phyloP scores from a whole-genome alignment of 2,113 vertebrate species.

The Trichechus manatus region DNA sequence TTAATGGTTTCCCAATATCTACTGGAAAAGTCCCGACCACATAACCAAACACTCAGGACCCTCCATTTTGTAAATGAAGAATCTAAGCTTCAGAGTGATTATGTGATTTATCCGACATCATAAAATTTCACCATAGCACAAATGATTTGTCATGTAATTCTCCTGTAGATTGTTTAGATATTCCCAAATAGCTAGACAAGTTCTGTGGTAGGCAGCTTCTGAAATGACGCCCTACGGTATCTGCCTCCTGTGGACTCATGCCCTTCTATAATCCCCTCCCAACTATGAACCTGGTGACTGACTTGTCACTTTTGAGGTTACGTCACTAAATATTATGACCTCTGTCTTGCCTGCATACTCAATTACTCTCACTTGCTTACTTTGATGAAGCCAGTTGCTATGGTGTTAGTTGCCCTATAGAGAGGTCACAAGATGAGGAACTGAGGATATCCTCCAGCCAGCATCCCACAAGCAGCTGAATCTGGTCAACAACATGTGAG shows the following conservation, averaged over 20 bases:
- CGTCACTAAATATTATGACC: background rate
- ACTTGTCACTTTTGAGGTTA: background rate
- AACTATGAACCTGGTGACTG: no score
- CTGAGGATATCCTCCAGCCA: background rate
- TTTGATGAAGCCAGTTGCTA: background rate
- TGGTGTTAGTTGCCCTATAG: background rate
- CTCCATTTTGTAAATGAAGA: slow-evolving; percentile 21
- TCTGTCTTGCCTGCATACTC: background rate
- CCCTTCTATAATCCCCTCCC: background rate
- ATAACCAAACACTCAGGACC: background rate
- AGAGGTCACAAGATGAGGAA: background rate
- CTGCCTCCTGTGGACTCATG: background rate
- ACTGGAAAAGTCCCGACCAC: background rate
- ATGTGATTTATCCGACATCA: background rate
- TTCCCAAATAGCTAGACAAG: background rate
- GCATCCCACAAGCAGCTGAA: background rate
- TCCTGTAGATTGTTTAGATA: background rate
- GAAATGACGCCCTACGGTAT: background rate
- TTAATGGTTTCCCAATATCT: background rate
- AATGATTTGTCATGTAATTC: background rate
- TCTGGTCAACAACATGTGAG: background rate
- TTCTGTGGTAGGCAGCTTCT: background rate
- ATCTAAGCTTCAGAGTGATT: background rate
- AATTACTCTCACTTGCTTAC: background rate
- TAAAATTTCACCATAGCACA: background rate